phyloP scores from a whole-genome alignment of 2,113 vertebrate genomes.

The Chionomys nivalis region DNA sequence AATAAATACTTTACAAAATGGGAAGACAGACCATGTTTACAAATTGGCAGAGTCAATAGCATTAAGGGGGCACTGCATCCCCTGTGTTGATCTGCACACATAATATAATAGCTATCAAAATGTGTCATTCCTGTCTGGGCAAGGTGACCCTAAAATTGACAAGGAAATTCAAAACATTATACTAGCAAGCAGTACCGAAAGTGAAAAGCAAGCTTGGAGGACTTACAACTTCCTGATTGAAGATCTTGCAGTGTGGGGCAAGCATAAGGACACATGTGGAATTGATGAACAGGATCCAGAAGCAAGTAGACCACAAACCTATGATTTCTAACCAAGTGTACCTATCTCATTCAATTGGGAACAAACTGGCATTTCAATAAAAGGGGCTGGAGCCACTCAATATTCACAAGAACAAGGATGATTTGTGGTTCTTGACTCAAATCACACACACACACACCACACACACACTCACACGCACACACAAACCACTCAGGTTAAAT shows the following conservation, averaged over 20 bases:
- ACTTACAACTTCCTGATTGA: not conserved
- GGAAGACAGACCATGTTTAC: not conserved
- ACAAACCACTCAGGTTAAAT: not conserved
- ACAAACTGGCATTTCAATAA: not conserved
- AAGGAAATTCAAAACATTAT: not conserved
- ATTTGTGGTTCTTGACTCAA: not conserved
- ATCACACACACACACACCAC: not conserved
- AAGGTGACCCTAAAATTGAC: constrained; percentile 7
- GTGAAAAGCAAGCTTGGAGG: not conserved
- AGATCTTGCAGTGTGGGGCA: not conserved
- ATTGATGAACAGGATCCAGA: not conserved
- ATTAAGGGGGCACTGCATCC: not conserved
- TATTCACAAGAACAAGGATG: not conserved
- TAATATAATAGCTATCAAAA: not conserved
- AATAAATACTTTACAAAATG: not conserved
- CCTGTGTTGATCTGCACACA: not conserved
- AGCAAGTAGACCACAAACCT: not conserved
- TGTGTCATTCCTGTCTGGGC: not conserved
- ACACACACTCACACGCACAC: not conserved
- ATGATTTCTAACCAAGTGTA: not conserved
- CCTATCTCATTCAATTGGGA: not conserved
- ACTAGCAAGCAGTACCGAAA: not conserved
- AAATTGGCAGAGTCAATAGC: not conserved
- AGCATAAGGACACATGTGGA: not conserved
- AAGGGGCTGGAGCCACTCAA: not conserved